Percentiles rank a stretch among this genome's conserved stretches.
These are phyloP conservation scores for Agrilus biguttatus DNA, from an alignment of 2,888 invertebrate genomes.

Conservation along the genomic window DNA sequence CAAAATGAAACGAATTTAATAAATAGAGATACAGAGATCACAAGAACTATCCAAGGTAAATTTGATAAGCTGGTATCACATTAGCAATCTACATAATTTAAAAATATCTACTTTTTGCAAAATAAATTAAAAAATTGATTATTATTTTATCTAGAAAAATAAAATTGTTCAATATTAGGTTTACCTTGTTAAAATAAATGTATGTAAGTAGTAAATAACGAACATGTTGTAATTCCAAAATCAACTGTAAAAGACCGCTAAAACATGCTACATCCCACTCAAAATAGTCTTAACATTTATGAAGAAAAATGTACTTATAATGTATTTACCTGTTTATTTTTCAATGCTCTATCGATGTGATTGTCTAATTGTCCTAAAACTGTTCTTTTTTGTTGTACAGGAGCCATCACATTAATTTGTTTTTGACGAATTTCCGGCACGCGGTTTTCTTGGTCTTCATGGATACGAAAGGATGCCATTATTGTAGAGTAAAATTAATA, in stretches of 20 bases:
- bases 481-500: constrained; percentile 10
- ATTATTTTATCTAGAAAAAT: too few species aligned
- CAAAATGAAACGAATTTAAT: too few species aligned
- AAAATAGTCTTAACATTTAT: not conserved
- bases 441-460: constrained; percentile 64
- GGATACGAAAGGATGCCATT: constrained; percentile 65
- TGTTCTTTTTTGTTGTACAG: constrained; percentile 42
- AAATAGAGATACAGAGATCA: too few species aligned
- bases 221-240: not conserved
- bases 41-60: too few species aligned
- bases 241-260: not conserved
- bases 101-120: too few species aligned
- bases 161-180: not conserved
- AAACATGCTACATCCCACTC: too few species aligned
- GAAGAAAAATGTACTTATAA: not conserved
- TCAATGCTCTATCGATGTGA: constrained; percentile 32
- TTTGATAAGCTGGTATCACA: too few species aligned
- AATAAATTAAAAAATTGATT: too few species aligned
- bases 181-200: not conserved
- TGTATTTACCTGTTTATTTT: constrained; percentile 19
- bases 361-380: constrained; percentile 50
- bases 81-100: too few species aligned
- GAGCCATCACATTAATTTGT: constrained; percentile 38
- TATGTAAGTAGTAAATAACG: not conserved
- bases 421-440: constrained; percentile 28